Conservation (phyloP, 2,113 vertebrate genomes). For the Narcine bancroftii region DNA sequence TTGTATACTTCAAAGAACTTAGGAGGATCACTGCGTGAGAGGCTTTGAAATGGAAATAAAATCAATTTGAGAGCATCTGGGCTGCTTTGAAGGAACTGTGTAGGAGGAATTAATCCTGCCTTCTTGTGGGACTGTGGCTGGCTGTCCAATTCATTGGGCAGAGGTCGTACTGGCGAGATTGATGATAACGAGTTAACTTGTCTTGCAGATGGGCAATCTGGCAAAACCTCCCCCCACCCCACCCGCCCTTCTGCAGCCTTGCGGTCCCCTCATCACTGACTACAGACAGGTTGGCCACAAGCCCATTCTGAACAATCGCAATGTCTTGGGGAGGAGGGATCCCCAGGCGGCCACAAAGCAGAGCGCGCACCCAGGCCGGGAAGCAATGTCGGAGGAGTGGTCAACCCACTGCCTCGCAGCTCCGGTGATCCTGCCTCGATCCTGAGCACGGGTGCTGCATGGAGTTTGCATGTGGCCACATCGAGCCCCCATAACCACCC, state of each 20-base stretch:
- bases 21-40: slow-evolving; percentile 1
- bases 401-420: no score
- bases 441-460: no score
- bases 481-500: no score
- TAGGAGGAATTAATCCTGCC: slow-evolving; percentile 25
- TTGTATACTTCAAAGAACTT: slow-evolving; percentile 1
- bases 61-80: slow-evolving; percentile 32
- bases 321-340: no score
- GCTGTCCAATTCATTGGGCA: neutral
- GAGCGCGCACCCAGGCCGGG: neutral
- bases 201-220: neutral
- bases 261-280: neutral
- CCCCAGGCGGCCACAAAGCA: no score
- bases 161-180: neutral
- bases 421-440: no score
- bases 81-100: neutral
- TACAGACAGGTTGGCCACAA: neutral
- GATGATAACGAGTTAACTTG: neutral
- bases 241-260: no score
- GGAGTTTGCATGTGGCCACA: no score
- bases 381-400: neutral
- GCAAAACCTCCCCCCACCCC: neutral
- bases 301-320: neutral
- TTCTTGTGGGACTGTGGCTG: slow-evolving; percentile 3
- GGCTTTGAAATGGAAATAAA: slow-evolving; percentile 35